These are phyloP conservation scores for Sapajus apella DNA, from an alignment of 2,113 vertebrate genomes.

Conservation along the genomic window DNA sequence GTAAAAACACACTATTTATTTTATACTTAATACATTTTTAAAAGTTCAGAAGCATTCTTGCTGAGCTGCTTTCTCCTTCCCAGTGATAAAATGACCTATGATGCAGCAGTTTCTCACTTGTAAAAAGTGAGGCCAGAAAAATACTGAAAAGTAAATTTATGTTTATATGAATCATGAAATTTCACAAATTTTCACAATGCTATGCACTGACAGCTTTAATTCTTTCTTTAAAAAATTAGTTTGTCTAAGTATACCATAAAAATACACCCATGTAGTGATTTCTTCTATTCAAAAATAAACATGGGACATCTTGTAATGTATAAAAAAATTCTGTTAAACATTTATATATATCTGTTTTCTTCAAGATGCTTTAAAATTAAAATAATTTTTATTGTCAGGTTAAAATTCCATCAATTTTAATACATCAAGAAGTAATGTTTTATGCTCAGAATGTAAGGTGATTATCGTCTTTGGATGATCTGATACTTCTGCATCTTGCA, in stretches of 20 bases:
- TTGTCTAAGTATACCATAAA: neutral
- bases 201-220: neutral
- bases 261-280: neutral
- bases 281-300: neutral
- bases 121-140: neutral
- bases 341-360: neutral
- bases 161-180: neutral
- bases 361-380: neutral
- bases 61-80: neutral
- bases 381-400: neutral
- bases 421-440: neutral
- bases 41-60: neutral
- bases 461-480: neutral
- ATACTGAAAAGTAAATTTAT: neutral
- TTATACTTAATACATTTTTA: neutral
- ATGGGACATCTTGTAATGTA: neutral
- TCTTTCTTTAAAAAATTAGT: neutral
- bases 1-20: conserved; percentile 9
- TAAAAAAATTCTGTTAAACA: neutral
- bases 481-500: neutral
- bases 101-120: neutral
- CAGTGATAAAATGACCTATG: neutral
- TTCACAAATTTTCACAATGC: neutral
- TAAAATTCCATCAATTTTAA: neutral
- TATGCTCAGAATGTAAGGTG: neutral